phyloP scores from a whole-genome alignment of 2,797 vertebrate species.

The Stomatorhinus walkeri region DNA sequence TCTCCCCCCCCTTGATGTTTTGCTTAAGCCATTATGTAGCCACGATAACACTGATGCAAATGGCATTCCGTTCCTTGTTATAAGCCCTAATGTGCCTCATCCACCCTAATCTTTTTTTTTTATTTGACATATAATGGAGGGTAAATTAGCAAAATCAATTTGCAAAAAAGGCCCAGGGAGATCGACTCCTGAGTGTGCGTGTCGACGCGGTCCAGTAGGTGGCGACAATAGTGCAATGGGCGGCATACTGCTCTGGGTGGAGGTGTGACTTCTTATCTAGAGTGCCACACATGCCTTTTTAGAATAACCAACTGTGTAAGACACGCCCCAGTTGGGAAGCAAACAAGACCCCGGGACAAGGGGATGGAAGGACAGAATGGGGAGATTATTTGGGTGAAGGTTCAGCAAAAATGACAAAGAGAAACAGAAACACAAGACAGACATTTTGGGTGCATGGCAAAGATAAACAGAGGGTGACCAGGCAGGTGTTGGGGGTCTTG shows the following conservation, averaged over 20 bases:
- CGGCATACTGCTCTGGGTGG: not conserved
- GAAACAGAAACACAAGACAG: not conserved
- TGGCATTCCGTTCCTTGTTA: conserved; percentile 48
- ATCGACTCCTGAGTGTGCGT: not conserved
- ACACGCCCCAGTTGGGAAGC: not conserved
- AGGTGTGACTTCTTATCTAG: not conserved
- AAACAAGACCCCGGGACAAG: not conserved
- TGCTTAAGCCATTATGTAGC: conserved; percentile 60
- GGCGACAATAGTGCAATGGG: not conserved
- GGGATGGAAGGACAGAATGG: not conserved
- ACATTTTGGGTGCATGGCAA: not conserved
- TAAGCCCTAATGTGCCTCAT: conserved; percentile 45
- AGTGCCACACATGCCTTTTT: not conserved
- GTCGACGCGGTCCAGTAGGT: not conserved
- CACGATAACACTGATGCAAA: conserved; percentile 53
- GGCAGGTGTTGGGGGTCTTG: not conserved
- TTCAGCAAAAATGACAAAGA: not conserved
- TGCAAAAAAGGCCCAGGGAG: conserved; percentile 23
- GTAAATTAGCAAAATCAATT: conserved; percentile 59
- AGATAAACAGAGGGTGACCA: not conserved
- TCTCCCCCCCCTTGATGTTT: conserved; percentile 61
- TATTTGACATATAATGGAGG: conserved; percentile 53
- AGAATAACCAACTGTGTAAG: not conserved
- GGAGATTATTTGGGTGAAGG: not conserved
- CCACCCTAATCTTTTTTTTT: conserved; percentile 51